Evolutionary conservation across 2,113 vertebrate species (phyloP).

Genomic region (Anthoscopus minutus): DNA sequence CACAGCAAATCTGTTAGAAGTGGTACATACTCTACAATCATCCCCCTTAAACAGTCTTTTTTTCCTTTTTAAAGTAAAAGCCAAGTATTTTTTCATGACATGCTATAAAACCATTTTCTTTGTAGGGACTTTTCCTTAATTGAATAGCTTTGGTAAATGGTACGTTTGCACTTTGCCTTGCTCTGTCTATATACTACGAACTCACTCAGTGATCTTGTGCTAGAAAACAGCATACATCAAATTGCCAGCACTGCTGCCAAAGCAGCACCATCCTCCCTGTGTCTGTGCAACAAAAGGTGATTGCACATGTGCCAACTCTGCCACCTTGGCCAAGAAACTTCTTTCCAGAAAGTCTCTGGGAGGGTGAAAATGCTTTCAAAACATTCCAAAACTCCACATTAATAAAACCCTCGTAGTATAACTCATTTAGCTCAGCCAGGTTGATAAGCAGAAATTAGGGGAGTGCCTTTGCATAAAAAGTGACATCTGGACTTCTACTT

Average conservation of each 20-base stretch:
- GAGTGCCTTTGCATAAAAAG: neutral
- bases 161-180: neutral
- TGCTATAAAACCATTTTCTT: constrained; percentile 54
- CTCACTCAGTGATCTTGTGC: neutral
- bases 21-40: constrained; percentile 63
- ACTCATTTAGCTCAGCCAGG: neutral
- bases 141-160: constrained; percentile 56
- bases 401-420: neutral
- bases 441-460: neutral
- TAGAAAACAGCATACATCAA: neutral
- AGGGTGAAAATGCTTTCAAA: neutral
- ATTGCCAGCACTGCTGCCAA: neutral
- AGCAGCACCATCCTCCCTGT: neutral
- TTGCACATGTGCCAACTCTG: neutral
- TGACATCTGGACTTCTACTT: neutral
- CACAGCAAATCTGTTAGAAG: constrained; percentile 69
- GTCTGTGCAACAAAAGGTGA: neutral
- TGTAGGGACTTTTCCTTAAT: constrained; percentile 62
- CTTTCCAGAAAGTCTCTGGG: neutral
- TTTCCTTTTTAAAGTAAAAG: constrained; percentile 65
- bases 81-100: constrained; percentile 55
- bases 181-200: neutral
- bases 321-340: neutral
- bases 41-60: constrained; percentile 52
- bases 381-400: neutral